Evolutionary conservation across 2,113 vertebrate genomes (phyloP).

Genomic region (Colossoma macropomum): DNA sequence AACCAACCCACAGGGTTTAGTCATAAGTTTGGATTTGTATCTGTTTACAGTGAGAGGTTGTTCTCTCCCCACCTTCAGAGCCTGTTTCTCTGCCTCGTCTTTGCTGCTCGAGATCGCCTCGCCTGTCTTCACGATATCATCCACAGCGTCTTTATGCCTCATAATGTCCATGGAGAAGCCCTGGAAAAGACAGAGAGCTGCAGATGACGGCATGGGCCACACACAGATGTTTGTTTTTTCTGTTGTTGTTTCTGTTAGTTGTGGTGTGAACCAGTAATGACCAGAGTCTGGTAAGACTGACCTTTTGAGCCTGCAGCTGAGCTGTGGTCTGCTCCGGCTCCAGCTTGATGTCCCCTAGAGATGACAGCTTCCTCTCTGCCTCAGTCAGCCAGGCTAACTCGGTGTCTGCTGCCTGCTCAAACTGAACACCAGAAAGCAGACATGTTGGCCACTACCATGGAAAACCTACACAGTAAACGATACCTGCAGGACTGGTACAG

Average conservation of each 20-base stretch:
- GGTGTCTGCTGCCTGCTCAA: slow-evolving; percentile 89
- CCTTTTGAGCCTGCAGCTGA: slow-evolving; percentile 98
- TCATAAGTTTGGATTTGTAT: not conserved
- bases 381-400: slow-evolving; percentile 91
- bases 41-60: not conserved
- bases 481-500: too few relatives aligned
- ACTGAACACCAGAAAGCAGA: slow-evolving; percentile 77
- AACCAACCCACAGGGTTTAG: not conserved
- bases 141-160: slow-evolving; percentile 93
- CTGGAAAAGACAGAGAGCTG: slow-evolving; percentile 66
- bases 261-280: not conserved
- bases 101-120: slow-evolving; percentile 86
- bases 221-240: not conserved
- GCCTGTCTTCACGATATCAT: slow-evolving; percentile 89
- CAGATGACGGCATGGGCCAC: not conserved
- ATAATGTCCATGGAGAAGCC: slow-evolving; percentile 96
- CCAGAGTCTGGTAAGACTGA: slow-evolving; percentile 63
- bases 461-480: not conserved
- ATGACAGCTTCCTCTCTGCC: slow-evolving; percentile 87
- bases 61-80: slow-evolving; percentile 79
- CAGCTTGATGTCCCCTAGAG: slow-evolving; percentile 89
- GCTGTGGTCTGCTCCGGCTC: slow-evolving; percentile 91
- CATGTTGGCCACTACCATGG: not conserved
- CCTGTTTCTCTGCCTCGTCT: slow-evolving; percentile 86
- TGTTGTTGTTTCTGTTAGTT: not conserved